Percentiles rank a stretch among this genome's conserved stretches.
Conservation (phyloP, 2,797 vertebrate genomes). For the Lycodopsis pacificus region DNA sequence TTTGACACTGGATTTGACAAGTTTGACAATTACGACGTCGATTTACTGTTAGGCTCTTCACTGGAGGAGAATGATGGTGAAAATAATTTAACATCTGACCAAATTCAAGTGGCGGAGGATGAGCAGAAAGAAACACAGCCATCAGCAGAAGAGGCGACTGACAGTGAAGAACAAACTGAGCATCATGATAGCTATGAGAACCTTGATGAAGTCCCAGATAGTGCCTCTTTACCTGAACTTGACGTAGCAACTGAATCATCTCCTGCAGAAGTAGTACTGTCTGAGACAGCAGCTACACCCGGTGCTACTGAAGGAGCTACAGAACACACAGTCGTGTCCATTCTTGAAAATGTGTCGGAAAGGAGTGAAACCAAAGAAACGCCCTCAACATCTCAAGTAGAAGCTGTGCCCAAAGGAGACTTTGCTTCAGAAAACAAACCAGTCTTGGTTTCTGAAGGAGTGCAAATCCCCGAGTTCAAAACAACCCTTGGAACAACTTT, state of each 20-base stretch:
- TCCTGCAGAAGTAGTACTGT: conserved; percentile 40
- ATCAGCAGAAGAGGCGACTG: conserved; percentile 28
- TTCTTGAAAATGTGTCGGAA: conserved; percentile 73
- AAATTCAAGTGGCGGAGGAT: conserved; percentile 40
- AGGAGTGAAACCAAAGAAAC: conserved; percentile 82
- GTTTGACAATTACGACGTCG: conserved; percentile 91
- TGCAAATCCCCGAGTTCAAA: conserved; percentile 83
- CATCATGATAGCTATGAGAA: conserved; percentile 41
- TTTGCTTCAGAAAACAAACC: conserved; percentile 64
- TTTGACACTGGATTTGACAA: conserved; percentile 91
- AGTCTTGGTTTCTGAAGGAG: conserved; percentile 78
- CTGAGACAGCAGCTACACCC: conserved; percentile 17
- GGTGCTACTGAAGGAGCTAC: conserved; percentile 27
- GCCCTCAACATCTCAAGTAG: conserved; percentile 63
- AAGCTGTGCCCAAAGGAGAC: conserved; percentile 69
- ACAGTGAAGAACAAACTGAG: conserved; percentile 36
- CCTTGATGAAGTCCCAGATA: conserved; percentile 33
- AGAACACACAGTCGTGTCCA: conserved; percentile 21
- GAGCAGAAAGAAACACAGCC: conserved; percentile 39
- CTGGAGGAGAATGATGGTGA: conserved; percentile 31
- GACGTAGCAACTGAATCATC: conserved; percentile 50
- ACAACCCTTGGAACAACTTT: conserved; percentile 89
- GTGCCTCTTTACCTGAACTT: conserved; percentile 56
- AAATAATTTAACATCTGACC: conserved; percentile 39
- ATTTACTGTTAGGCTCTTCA: conserved; percentile 82